Evolutionary conservation across 2,797 vertebrate genomes (phyloP).

Genomic region (Melanotaenia boesemani): DNA sequence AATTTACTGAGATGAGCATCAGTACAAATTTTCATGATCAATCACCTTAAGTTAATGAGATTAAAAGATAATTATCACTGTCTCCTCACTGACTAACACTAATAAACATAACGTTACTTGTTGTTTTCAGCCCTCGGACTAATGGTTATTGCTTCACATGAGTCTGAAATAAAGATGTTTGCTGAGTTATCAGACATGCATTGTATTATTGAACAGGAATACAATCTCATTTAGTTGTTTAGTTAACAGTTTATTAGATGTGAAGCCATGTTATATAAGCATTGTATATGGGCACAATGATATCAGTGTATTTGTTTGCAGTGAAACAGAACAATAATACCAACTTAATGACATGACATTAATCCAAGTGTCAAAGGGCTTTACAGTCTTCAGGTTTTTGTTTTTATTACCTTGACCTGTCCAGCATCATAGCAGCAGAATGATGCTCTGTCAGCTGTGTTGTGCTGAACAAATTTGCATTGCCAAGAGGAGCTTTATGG

Average conservation of each 20-base stretch:
- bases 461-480: too few relatives aligned
- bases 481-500: too few relatives aligned
- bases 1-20: constrained; percentile 37
- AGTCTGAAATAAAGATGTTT: constrained; percentile 43
- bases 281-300: constrained; percentile 1
- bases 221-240: constrained; percentile 16
- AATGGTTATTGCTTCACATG: constrained; percentile 24
- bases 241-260: not conserved
- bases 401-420: not conserved
- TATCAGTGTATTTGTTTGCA: constrained; percentile 21
- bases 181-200: constrained; percentile 28
- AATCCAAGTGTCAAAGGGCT: constrained; percentile 24
- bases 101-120: too few relatives aligned
- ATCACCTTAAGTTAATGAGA: constrained; percentile 28
- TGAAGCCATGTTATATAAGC: not conserved
- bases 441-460: too few relatives aligned
- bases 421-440: too few relatives aligned
- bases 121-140: constrained; percentile 1
- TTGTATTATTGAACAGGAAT: constrained; percentile 5
- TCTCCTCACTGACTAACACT: constrained; percentile 20
- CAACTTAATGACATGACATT: constrained; percentile 7
- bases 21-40: constrained; percentile 12
- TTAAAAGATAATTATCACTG: constrained; percentile 5
- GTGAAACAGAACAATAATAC: not conserved
- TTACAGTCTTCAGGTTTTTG: not conserved